Percentiles rank a stretch among this genome's conserved stretches.
phyloP scores from a whole-genome alignment of 1,140 invertebrate species.

The Aphelinus atriplicis region DNA sequence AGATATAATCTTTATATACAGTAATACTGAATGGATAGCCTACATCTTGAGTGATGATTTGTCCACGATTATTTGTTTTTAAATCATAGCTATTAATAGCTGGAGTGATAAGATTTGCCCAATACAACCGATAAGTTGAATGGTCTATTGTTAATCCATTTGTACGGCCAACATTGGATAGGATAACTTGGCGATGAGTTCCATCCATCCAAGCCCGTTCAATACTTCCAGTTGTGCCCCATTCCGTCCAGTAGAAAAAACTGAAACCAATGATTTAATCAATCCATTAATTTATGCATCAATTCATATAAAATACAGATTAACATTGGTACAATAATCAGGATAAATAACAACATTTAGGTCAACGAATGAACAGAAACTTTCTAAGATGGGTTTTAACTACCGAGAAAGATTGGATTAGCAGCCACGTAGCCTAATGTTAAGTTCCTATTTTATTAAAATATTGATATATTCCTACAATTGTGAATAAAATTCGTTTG shows the following conservation, averaged over 20 bases:
- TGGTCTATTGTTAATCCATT: slow-evolving; percentile 80
- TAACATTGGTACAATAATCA: slow-evolving; percentile 1
- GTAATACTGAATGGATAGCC: slow-evolving; percentile 78
- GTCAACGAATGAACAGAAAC: too few relatives aligned
- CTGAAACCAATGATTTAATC: slow-evolving; percentile 59
- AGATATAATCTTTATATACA: slow-evolving; percentile 81
- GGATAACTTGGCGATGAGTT: slow-evolving; percentile 70
- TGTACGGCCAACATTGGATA: slow-evolving; percentile 79
- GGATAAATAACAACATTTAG: not conserved
- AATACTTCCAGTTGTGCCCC: slow-evolving; percentile 76
- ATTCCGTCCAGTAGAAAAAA: slow-evolving; percentile 92
- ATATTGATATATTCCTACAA: too few relatives aligned
- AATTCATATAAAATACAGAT: slow-evolving; percentile 2
- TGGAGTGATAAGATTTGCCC: slow-evolving; percentile 81
- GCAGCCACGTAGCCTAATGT: too few relatives aligned
- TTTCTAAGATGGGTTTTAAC: too few relatives aligned
- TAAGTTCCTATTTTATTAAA: too few relatives aligned
- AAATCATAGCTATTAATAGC: slow-evolving; percentile 84
- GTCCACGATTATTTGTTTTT: slow-evolving; percentile 72
- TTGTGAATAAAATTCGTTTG: too few relatives aligned
- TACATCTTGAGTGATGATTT: slow-evolving; percentile 70
- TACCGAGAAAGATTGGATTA: too few relatives aligned
- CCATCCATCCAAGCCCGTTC: slow-evolving; percentile 83
- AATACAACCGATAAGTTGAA: slow-evolving; percentile 79
- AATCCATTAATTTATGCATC: not conserved